Evolutionary conservation across 2,113 vertebrate genomes (phyloP).

Genomic region (Pseudopodoces humilis): DNA sequence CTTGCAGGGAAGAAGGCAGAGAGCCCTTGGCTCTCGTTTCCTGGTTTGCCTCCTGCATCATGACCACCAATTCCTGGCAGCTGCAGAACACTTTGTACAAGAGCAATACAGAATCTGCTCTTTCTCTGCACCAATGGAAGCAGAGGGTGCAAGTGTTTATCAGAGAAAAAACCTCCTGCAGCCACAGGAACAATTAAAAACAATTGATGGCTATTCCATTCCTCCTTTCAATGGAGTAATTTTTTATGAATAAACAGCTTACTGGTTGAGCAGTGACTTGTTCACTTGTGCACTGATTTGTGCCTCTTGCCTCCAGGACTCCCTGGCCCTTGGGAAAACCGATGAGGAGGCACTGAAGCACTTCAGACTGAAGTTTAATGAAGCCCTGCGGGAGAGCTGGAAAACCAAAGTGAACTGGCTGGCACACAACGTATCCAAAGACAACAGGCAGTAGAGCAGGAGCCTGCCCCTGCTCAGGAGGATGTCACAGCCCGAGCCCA

Average conservation of each 20-base stretch:
- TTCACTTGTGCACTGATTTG: not conserved
- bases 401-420: slow-evolving; percentile 99
- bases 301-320: slow-evolving; percentile 79
- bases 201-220: not conserved
- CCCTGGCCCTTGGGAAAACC: slow-evolving; percentile 89
- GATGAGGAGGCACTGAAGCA: slow-evolving; percentile 96
- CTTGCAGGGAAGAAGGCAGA: not conserved
- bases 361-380: slow-evolving; percentile 96
- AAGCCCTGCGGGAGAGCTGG: slow-evolving; percentile 97
- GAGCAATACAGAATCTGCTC: not conserved
- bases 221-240: not conserved
- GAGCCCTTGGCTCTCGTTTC: not conserved
- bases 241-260: not conserved
- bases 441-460: slow-evolving; percentile 84
- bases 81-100: not conserved
- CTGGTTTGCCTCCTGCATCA: not conserved
- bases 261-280: not conserved
- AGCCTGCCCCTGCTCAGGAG: not conserved
- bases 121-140: not conserved
- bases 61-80: not conserved
- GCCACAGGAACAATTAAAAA: not conserved
- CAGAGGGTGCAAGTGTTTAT: not conserved
- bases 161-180: not conserved
- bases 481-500: not conserved
- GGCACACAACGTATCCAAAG: slow-evolving; percentile 95